Base-by-base conservation (phyloP, 2,888 invertebrate species). In the Brachycybe producta region DNA sequence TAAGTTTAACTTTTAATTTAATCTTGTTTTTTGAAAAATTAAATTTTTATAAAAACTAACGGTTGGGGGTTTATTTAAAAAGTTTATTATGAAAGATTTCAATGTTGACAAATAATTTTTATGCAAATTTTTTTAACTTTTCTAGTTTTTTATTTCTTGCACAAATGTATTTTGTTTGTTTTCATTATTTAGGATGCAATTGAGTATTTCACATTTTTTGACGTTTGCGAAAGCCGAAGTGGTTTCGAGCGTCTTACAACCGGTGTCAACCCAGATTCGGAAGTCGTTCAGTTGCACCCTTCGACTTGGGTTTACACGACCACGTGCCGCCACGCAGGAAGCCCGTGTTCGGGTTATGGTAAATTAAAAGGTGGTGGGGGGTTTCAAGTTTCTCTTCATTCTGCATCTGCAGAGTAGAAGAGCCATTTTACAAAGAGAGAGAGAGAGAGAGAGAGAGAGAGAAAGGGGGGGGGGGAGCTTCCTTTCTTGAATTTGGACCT, bases 261-360 rank as follows among this genome's bases (percentile, higher is more conserved):
- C 5, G 56, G 54, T 3, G 28, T 53, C 26, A 54, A 54, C 38
- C 51, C 47, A 3, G 52, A 56, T n/a, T 39, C 54, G 32, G 36
- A 52, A 32, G 44, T 50, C 1, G 54, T 56, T 0, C 51, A 54
- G 28, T 34, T 56, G 3, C 54, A 54, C 40, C 56, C 56, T 2
- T 52, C 54, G 2, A 52, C 56, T 1, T 56, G 52, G 52, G 53
- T 56, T 3, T 56, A 54, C 40, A 52, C 45, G 17, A 56, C 56
- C 2, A 45, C 50, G 24, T 56, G 56, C 26, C 32, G 43, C 27
- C 44, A 43, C 5, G 36, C 49, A 1, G 56, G 54, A 8, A 51
- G 48, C 24, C 19, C 54, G 8, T 56, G 56, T 49, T 45, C 32
- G n/a, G 56, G 56, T 19, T 19, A 35, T 15, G 23, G 23, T 46